Evolutionary conservation across 1,140 invertebrate genomes (phyloP), one percentile per base, ranked within the genome.

Genomic region (Hylyphantes graminicola): DNA sequence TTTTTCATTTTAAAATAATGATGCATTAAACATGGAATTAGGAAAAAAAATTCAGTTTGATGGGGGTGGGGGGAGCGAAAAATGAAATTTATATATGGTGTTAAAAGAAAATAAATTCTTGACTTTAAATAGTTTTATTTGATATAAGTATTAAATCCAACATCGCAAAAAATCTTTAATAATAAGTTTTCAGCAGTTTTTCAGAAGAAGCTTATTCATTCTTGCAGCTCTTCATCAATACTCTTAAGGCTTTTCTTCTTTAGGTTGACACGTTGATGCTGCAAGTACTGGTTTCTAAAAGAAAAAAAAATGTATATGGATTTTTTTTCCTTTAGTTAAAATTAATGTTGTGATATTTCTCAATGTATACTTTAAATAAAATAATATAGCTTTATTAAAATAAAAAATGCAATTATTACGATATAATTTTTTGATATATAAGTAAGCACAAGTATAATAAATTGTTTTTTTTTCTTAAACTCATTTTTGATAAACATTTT

Each of bases 241-340:
- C 5, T 17, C 9, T 70, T 51, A 53, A 51, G 3, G n/a, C 35
- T 53, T 70, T 6, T 57, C 21, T 7, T 76, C 59, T 48, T 64
- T 76, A 2, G 21, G 21, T n/a, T 76, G 74, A 63, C 74, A 76
- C 4, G 74, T 76, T 2, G 74, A 63, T 4, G 59, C 74, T 0
- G 57, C 74, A 13, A 76, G 59, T 7, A 76, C 21, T 7, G 74
- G 74, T 76, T 76, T 76, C 74, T 76, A 50, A 64, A 63, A 76
- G 51, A 19, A 63, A 74, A 12, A 9, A 13, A 59, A 35, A 35
- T n/a, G n/a, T n/a, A n/a, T n/a, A 35, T 35, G 35, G 35, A 35
- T 35, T 35, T 35, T 35, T 35, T 35, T 1, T 35, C 35, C 2
- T 35, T 35, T 35, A 35, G 35, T 35, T 35, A 35, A 35, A 35